Base-by-base conservation (phyloP, 2,797 vertebrate genomes). In the Brachyrhaphis roseni region DNA sequence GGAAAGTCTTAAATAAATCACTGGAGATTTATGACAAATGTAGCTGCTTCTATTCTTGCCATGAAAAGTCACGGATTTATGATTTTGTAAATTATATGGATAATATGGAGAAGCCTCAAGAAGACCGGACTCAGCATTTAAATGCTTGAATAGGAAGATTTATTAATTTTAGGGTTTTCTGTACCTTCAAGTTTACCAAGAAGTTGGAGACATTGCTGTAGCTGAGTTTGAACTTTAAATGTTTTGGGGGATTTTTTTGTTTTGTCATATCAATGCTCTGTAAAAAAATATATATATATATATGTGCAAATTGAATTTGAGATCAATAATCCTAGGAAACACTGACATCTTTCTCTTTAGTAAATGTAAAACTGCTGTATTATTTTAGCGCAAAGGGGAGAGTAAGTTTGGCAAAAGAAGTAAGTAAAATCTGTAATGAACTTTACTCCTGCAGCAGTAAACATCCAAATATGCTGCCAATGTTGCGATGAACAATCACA, bases 1-100 rank as follows among this genome's bases (percentile, higher is more conserved):
- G 26, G 53, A 75, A 78, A 86, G 71, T 62, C 20, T 76, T 46
- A 1, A 82, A 77, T 76, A 79, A 79, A 78, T 80, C 75, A 46
- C 23, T 20, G 20, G 10, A 76, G 53, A 82, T 62, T 74, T 23
- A 34, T 57, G 31, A 36, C 5, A 78, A 51, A 78, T 57, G 72
- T n/a, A 59, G 16, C 74, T 80, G 71, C 51, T 55, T 68, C 10
- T 64, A 77, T 46, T n/a, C 26, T 71, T 28, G 41, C 41, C 26
- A 43, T 46, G 26, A 53, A 8, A 45, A 39, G 73, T 79, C 68
- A 41, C 1, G 36, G 74, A 70, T 79, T 47, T n/a, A 71, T 71
- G 75, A 78, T 36, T 78, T 75, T 70, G 59, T n/a, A 81, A 41
- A 84, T 80, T 23, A 55, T 3, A 39, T 49, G 34, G 80, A 76